Evolutionary conservation across 2,888 invertebrate species (phyloP).

Genomic region (Mythimna pallens): DNA sequence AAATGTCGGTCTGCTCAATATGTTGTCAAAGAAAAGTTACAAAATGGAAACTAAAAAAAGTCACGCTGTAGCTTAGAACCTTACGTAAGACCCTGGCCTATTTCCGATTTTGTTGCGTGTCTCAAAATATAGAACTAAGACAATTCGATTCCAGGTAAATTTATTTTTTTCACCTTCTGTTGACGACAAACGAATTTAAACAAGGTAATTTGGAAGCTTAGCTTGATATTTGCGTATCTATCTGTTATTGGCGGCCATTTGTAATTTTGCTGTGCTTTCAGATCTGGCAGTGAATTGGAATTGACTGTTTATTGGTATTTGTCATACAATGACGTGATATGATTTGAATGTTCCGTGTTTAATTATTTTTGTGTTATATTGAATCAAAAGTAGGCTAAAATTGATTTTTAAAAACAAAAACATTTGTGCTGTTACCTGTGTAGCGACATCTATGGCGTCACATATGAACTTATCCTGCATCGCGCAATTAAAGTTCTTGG

Average conservation of each 20-base stretch:
- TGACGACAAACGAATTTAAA: constrained; percentile 61
- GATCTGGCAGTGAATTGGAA: constrained; percentile 22
- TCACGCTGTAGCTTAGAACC: constrained; percentile 61
- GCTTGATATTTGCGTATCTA: constrained; percentile 44
- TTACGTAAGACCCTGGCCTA: constrained; percentile 75
- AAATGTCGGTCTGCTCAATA: no score
- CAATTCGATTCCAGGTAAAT: constrained; percentile 71
- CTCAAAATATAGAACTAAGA: constrained; percentile 67
- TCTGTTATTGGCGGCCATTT: constrained; percentile 48
- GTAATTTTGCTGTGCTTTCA: constrained; percentile 30
- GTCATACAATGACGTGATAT: neutral
- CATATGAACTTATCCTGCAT: no score
- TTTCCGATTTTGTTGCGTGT: constrained; percentile 74
- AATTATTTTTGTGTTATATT: neutral
- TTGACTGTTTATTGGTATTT: constrained; percentile 27
- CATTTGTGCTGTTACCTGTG: no score
- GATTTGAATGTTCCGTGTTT: neutral
- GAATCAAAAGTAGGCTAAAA: no score
- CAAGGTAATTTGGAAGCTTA: constrained; percentile 51
- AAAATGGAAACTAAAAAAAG: neutral
- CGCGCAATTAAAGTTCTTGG: no score
- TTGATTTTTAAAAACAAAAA: no score
- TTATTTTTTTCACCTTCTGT: constrained; percentile 66
- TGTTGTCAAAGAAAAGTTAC: neutral
- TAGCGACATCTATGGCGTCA: no score